phyloP scores from a whole-genome alignment of 1,140 invertebrate species.

The Psix sp. region DNA sequence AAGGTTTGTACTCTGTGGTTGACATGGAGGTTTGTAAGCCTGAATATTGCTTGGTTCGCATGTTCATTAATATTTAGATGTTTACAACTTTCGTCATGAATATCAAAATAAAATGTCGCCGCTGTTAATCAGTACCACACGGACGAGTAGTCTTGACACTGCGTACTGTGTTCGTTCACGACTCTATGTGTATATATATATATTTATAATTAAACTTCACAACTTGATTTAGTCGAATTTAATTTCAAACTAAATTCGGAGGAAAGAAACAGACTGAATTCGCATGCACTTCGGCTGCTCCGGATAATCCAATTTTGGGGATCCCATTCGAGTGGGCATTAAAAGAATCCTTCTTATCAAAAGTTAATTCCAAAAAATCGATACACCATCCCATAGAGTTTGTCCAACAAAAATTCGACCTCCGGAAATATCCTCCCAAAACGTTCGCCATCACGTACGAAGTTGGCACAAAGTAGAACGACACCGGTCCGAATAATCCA shows the following conservation, averaged over 20 bases:
- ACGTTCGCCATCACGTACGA: slow-evolving; percentile 32
- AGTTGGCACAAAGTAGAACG: slow-evolving; percentile 14
- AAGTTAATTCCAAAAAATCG: slow-evolving; percentile 43
- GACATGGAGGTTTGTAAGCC: slow-evolving; percentile 19
- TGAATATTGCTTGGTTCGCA: not conserved
- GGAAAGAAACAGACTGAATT: slow-evolving; percentile 2
- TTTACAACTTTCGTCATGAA: too few relatives aligned
- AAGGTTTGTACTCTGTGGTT: slow-evolving; percentile 27
- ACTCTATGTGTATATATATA: not conserved
- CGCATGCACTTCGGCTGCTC: slow-evolving; percentile 18
- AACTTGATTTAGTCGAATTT: slow-evolving; percentile 1
- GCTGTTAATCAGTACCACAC: too few relatives aligned
- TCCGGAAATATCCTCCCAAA: slow-evolving; percentile 19
- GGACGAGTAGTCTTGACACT: too few relatives aligned
- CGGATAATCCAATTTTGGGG: slow-evolving; percentile 33
- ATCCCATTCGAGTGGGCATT: slow-evolving; percentile 24
- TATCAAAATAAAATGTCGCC: too few relatives aligned
- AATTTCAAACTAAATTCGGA: not conserved
- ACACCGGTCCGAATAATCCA: slow-evolving; percentile 45
- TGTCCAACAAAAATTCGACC: slow-evolving; percentile 31
- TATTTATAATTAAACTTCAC: slow-evolving; percentile 3
- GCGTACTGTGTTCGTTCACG: too few relatives aligned
- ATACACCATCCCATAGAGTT: slow-evolving; percentile 29
- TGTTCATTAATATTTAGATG: not conserved
- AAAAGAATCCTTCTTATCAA: slow-evolving; percentile 33